Conservation (phyloP, 2,888 invertebrate genomes). For the Xiphydria camelus region DNA sequence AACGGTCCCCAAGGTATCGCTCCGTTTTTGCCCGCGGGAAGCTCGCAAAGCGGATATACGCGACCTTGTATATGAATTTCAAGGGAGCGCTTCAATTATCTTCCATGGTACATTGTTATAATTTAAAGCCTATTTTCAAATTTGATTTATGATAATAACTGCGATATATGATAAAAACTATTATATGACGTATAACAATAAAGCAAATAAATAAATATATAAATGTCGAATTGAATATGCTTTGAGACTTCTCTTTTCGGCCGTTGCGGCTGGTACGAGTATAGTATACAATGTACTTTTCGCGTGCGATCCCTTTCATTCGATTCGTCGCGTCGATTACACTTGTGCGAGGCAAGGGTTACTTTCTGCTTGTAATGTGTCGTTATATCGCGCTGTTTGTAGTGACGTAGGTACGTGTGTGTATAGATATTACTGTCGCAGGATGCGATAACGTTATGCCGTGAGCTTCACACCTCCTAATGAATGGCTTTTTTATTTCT, state of each 20-base stretch:
- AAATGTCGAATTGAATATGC: conserved; percentile 10
- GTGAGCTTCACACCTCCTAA: too few relatives aligned
- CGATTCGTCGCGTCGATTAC: too few relatives aligned
- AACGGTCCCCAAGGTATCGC: conserved; percentile 37
- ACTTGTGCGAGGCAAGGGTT: too few relatives aligned
- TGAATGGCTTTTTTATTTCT: too few relatives aligned
- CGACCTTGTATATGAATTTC: conserved; percentile 40
- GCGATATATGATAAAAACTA: conserved; percentile 51
- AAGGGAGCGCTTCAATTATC: conserved; percentile 49
- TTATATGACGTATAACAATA: conserved; percentile 54
- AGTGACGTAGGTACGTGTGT: too few relatives aligned
- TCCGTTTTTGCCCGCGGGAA: conserved; percentile 35
- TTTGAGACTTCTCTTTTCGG: conserved; percentile 1
- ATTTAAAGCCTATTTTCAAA: conserved; percentile 54
- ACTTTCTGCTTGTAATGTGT: too few relatives aligned
- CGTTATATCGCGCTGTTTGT: too few relatives aligned
- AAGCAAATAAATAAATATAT: conserved; percentile 49
- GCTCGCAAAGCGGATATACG: conserved; percentile 30
- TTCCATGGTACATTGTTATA: conserved; percentile 48
- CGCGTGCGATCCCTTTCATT: too few relatives aligned
- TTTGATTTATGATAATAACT: conserved; percentile 51
- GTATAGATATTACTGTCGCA: too few relatives aligned
- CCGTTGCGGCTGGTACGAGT: too few relatives aligned
- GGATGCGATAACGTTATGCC: too few relatives aligned
- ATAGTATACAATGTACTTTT: too few relatives aligned